Base-by-base conservation (phyloP, 2,113 vertebrate genomes). In the Rallus limicola region DNA sequence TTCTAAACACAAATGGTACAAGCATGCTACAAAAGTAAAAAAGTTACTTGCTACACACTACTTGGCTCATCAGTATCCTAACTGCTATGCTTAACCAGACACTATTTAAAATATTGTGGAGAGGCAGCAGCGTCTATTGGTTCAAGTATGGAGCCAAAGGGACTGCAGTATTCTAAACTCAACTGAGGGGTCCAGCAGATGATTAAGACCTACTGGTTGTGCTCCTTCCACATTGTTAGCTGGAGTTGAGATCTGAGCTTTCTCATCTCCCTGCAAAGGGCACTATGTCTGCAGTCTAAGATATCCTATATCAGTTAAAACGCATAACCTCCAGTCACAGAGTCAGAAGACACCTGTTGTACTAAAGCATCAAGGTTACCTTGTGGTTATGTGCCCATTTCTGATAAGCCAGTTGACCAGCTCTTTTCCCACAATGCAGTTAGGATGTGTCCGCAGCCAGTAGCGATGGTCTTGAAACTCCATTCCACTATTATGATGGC, bases 381-480 rank as follows among this genome's bases (percentile, higher is more conserved):
- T 99, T 23, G 98, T 99, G 36, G 98, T 98, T 96, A 99, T 98
- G 81, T 99, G 99, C 31, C 99, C 99, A 83, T 99, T 99, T 95
- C 99, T 98, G 82, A 99, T 98, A 48, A 99, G 98, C 99, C 99
- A 99, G 97, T 99, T 99, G 74, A 99, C 99, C 42, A 99, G 97
- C 52, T 99, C 99, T 97, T 99, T 99, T 96, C 99, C 99, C 88
- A 99, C 99, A 91, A 99, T 99, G 97, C 99, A 99, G 97, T 99
- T 99, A 46, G 99, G 99, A 97, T 99, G 99, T 1, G 99, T 99
- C 70, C 99, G 98, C 88, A 99, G 97, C 99, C 99, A 99, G 91
- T 99, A 99, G 34, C 99, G 98, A 95, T 99, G 99, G 97, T 99
- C 99, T 96, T 99, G 99, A 92, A 99, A 99, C 96, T 99, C 99